Base-by-base conservation (phyloP, 2,888 invertebrate species). In the Hypomecis punctinalis region DNA sequence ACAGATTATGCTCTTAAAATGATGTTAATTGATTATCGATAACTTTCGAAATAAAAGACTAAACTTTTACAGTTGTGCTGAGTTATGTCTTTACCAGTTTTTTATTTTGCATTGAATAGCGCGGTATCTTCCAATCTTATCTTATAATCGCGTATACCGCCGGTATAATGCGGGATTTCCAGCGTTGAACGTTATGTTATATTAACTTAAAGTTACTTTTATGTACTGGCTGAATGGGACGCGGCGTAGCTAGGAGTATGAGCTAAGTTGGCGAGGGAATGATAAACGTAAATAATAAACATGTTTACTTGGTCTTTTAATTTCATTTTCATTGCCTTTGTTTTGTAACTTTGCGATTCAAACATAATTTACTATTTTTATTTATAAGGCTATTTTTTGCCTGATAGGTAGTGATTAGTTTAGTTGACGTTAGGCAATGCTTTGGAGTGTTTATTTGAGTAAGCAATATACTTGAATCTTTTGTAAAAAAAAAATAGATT, bases 71-170 rank as follows among this genome's bases (percentile, higher is more conserved):
- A n/a, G n/a, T 23, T 33, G 5, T 1, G 23, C 8, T 35, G 5
- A 55, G 5, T 46, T 43, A 7, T 0, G 56, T 39, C 10, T 56
- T 39, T 56, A 23, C 23, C 23, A 23, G n/a, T 23, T 43, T 47
- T 6, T 11, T 47, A 13, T 1, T 56, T 11, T 5, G 13, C 7
- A 11, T 6, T 45, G 63, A 53, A 47, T 58, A 42, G 47, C 53
- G 61, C 61, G 52, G 51, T 63, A 63, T 63, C 52, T 63, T 63
- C 47, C 51, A 63, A 63, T 63, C 57, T 57, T 58, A 58, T 63
- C 63, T 58, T 58, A 58, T 63, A 61, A 61, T 61, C 61, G 61
- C 61, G 61, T 61, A 61, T 49, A 56, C 61, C 55, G 48, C 9
- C 61, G 61, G 61, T 61, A 61, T 61, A 61, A 61, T 55, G 35